These are phyloP conservation scores for Chrysolina americana DNA, from an alignment of 2,888 invertebrate species.

Conservation along the genomic window DNA sequence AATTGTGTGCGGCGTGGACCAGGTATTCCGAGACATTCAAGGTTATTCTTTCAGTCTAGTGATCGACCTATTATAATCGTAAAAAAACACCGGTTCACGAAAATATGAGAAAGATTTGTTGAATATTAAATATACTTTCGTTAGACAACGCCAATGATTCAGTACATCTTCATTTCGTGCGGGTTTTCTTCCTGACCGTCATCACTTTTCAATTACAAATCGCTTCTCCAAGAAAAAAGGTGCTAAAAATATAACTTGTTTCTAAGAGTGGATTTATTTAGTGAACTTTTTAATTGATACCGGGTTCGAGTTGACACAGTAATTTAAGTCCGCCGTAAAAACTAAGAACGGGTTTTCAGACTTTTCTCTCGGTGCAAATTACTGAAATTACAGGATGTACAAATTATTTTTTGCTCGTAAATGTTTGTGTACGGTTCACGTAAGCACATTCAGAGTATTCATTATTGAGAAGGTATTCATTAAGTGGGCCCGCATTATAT, in stretches of 20 bases:
- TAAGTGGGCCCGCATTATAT: background rate
- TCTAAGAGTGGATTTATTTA: conserved; percentile 17
- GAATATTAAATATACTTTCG: too few relatives aligned
- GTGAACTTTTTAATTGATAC: conserved; percentile 22
- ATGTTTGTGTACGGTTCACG: conserved; percentile 16
- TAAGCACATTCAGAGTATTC: conserved; percentile 5
- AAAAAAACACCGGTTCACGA: too few relatives aligned
- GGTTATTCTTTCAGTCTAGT: too few relatives aligned
- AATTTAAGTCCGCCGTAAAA: conserved; percentile 20
- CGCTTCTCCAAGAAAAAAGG: conserved; percentile 4
- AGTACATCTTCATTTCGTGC: too few relatives aligned
- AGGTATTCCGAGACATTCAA: too few relatives aligned
- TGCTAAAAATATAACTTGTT: conserved; percentile 23
- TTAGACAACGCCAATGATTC: too few relatives aligned
- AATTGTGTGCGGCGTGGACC: too few relatives aligned
- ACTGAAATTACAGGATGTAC: conserved; percentile 29
- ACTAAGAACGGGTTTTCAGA: background rate
- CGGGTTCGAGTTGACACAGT: conserved; percentile 22
- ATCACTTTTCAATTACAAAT: background rate
- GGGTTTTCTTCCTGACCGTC: background rate
- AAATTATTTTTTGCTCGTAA: conserved; percentile 24
- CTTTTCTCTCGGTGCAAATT: conserved; percentile 22
- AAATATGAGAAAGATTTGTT: too few relatives aligned
- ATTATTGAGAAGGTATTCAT: conserved; percentile 13
- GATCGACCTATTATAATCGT: too few relatives aligned